Conservation (phyloP, 2,113 vertebrate genomes). For the Arizona elegans region DNA sequence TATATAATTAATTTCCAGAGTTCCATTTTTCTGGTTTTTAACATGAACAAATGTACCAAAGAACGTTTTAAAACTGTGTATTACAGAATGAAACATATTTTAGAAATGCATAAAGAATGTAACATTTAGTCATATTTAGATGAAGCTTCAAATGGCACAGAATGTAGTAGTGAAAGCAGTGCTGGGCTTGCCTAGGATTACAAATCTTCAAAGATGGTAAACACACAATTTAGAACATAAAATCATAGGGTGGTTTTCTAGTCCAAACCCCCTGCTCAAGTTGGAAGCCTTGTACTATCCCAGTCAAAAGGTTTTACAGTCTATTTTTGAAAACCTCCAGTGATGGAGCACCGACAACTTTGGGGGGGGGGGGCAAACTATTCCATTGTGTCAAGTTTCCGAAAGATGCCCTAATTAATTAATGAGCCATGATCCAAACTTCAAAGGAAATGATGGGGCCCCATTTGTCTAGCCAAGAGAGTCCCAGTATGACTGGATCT, state of each 20-base stretch:
- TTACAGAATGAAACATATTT: not conserved
- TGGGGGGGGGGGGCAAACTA: not conserved
- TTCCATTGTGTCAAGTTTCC: not conserved
- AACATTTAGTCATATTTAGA: not conserved
- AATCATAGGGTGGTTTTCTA: not conserved
- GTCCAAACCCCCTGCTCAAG: not conserved
- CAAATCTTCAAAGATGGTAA: not conserved
- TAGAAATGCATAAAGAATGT: not conserved
- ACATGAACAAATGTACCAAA: not conserved
- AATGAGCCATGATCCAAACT: too few species aligned
- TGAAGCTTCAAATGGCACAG: not conserved
- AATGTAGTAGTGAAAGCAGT: not conserved
- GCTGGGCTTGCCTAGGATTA: not conserved
- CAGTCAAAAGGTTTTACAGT: not conserved
- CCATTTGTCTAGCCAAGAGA: too few species aligned
- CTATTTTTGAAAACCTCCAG: not conserved
- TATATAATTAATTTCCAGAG: not conserved
- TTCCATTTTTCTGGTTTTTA: not conserved
- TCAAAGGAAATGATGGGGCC: too few species aligned
- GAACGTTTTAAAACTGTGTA: not conserved
- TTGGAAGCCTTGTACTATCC: not conserved
- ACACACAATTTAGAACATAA: not conserved
- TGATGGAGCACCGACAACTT: not conserved
- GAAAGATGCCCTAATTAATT: too few species aligned
- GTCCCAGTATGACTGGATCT: too few species aligned